phyloP scores from a whole-genome alignment of 1,140 invertebrate genomes.

The Macrobrachium rosenbergii region DNA sequence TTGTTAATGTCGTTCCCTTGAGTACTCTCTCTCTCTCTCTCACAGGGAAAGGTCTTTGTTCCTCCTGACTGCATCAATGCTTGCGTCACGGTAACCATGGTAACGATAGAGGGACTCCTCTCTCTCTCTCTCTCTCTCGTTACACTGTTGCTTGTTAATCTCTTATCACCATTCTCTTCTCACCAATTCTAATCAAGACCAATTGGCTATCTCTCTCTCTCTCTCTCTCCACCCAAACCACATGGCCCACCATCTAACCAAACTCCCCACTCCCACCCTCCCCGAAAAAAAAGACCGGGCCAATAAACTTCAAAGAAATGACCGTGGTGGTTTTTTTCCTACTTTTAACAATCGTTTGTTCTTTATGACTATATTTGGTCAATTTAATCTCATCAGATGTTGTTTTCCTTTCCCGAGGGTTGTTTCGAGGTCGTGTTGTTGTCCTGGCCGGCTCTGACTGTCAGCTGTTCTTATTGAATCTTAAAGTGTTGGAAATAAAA shows the following conservation, averaged over 20 bases:
- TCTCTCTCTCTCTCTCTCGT: constrained; percentile 30
- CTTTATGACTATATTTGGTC: too few relatives aligned
- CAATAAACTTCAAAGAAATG: too few relatives aligned
- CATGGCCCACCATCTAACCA: neutral
- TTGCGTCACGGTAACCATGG: neutral
- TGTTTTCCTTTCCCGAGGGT: too few relatives aligned
- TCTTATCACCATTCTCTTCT: too few relatives aligned
- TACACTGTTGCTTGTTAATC: neutral
- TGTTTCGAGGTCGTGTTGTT: too few relatives aligned
- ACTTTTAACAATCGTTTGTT: too few relatives aligned
- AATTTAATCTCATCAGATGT: too few relatives aligned
- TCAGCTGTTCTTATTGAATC: too few relatives aligned
- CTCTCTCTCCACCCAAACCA: constrained; percentile 15
- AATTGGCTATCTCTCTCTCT: constrained; percentile 16
- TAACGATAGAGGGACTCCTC: neutral
- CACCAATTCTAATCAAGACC: neutral
- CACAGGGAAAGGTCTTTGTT: neutral
- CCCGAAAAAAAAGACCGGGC: neutral
- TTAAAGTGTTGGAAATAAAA: too few relatives aligned
- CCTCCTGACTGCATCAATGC: neutral
- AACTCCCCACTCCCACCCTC: neutral
- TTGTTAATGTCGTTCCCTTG: neutral
- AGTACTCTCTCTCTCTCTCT: constrained; percentile 21
- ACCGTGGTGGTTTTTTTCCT: too few relatives aligned
- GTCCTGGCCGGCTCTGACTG: too few relatives aligned